Base-by-base conservation (phyloP, 1,140 invertebrate species). In the Drosophila bipectinata region DNA sequence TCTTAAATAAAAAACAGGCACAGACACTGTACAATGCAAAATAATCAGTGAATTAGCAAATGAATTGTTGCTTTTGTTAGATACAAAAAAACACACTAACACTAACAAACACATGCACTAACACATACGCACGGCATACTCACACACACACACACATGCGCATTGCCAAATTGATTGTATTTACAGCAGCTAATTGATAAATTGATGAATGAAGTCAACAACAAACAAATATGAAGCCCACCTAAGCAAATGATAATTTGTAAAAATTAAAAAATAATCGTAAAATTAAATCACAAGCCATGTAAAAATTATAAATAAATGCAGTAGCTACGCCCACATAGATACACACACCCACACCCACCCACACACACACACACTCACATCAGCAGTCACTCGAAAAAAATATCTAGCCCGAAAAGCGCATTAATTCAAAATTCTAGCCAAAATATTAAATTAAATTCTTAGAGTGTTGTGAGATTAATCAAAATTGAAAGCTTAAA, bases 191-290 rank as follows among this genome's bases (percentile, higher is more conserved):
- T 53, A 77, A 64, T 75, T 61, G 52, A 77, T 74, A 32, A 62
- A 49, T 37, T 37, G 34, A 37, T 37, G 37, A 66, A 44, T 26
- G 47, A 79, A 62, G 54, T 34, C 62, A 77, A 72, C 52, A 83
- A 83, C 79, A 83, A 87, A 87, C 78, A 89, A 87, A 88, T 80
- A 84, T 81, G 57, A 88, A 89, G 85, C 84, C 84, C 84, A 89
- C 84, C 84, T 84, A 90, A 80, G 84, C 77, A 80, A 84, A 57
- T 69, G 44, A 62, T 81, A 84, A 89, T 75, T 84, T 84, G 71
- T 90, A 89, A 58, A 68, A 73, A 69, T 69, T 69, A 57, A 76
- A 78, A 18, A 80, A 79, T 75, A 84, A 83, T 72, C 77, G 61
- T 68, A 84, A 60, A 69, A 57, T 49, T 57, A 77, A 77, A 58